phyloP scores from a whole-genome alignment of 2,888 invertebrate species.

The Oxyteleia sp. region DNA sequence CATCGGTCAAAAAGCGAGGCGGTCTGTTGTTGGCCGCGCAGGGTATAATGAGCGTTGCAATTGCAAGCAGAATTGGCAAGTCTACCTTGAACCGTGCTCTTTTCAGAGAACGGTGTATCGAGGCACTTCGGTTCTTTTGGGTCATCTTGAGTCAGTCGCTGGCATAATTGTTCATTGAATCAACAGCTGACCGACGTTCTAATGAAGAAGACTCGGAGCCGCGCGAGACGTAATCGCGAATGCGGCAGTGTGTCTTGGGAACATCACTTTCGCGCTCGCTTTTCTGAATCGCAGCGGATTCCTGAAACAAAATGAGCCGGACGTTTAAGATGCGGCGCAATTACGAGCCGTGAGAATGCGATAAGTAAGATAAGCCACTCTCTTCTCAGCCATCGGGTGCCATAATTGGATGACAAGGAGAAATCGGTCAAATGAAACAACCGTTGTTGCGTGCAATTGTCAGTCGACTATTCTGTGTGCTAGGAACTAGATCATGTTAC shows the following conservation, averaged over 20 bases:
- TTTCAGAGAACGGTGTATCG: slow-evolving; percentile 58
- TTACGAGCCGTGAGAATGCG: slow-evolving; percentile 46
- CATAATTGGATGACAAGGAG: slow-evolving; percentile 68
- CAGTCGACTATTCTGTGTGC: slow-evolving; percentile 8
- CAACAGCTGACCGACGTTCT: slow-evolving; percentile 26
- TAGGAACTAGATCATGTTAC: slow-evolving; percentile 53
- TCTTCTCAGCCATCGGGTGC: slow-evolving; percentile 58
- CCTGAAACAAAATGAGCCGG: slow-evolving; percentile 55
- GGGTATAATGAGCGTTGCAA: slow-evolving; percentile 76
- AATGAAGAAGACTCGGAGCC: background rate
- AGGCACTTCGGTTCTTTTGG: slow-evolving; percentile 52
- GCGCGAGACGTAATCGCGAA: slow-evolving; percentile 9
- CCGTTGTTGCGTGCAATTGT: slow-evolving; percentile 65
- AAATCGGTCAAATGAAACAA: slow-evolving; percentile 66
- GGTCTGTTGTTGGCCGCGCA: slow-evolving; percentile 91
- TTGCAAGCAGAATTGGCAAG: slow-evolving; percentile 71
- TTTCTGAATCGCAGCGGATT: slow-evolving; percentile 19
- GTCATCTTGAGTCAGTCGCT: slow-evolving; percentile 78
- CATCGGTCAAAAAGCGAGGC: slow-evolving; percentile 94
- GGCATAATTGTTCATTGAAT: slow-evolving; percentile 75
- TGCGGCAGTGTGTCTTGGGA: slow-evolving; percentile 24
- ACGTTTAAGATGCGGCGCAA: slow-evolving; percentile 35
- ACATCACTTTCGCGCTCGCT: slow-evolving; percentile 75
- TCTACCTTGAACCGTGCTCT: slow-evolving; percentile 76
- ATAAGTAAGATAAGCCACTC: slow-evolving; percentile 43